Evolutionary conservation across 2,113 vertebrate genomes (phyloP).

Genomic region (Otis tarda): DNA sequence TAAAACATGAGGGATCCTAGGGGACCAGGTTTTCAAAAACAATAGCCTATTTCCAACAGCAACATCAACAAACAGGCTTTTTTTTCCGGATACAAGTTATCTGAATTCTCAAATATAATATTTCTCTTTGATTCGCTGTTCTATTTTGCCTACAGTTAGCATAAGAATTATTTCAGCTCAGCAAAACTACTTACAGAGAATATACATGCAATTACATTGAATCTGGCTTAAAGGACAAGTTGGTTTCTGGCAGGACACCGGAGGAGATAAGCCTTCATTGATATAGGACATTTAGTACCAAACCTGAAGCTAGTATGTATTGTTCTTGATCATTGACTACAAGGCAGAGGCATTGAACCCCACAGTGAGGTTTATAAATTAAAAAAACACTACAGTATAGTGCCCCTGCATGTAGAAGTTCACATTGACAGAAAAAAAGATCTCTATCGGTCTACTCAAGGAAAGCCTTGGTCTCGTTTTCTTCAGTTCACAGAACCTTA

Average conservation of each 20-base stretch:
- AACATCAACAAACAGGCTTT: neutral
- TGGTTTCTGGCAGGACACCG: neutral
- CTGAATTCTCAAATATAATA: constrained; percentile 6
- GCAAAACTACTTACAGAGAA: neutral
- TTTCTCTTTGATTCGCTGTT: neutral
- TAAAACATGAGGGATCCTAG: neutral
- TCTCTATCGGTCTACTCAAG: neutral
- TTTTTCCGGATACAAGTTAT: neutral
- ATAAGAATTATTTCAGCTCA: neutral
- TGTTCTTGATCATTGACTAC: neutral
- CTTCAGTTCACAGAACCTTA: neutral
- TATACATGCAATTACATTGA: neutral
- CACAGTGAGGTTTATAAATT: neutral
- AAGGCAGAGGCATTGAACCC: neutral
- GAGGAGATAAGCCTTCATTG: neutral
- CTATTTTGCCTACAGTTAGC: neutral
- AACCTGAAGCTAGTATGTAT: neutral
- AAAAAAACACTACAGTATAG: rapidly evolving
- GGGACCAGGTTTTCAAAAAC: neutral
- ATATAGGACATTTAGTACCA: neutral
- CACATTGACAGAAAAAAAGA: neutral
- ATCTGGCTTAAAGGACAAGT: neutral
- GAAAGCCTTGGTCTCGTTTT: neutral
- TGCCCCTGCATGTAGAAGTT: neutral
- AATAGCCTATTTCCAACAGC: neutral